phyloP scores from a whole-genome alignment of 1,140 invertebrate genomes.

The Caenorhabditis brenneri region DNA sequence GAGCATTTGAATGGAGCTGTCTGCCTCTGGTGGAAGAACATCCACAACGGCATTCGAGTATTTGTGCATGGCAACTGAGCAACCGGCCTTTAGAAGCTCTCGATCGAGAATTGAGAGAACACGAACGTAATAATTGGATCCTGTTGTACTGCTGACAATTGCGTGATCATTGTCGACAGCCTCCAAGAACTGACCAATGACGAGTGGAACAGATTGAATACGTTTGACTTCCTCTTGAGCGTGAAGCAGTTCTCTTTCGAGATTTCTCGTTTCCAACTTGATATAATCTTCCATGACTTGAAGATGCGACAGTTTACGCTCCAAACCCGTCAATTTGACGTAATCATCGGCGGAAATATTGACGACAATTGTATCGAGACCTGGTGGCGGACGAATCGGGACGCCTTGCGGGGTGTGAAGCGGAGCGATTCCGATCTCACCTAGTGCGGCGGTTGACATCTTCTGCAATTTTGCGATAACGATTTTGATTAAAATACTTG shows the following conservation, averaged over 20 bases:
- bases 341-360: too few species aligned
- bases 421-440: too few species aligned
- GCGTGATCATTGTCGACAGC: constrained; percentile 96
- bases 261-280: constrained; percentile 94
- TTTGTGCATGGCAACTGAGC: constrained; percentile 93
- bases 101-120: constrained; percentile 90
- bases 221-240: constrained; percentile 93
- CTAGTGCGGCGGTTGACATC: too few species aligned
- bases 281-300: constrained; percentile 97
- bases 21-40: constrained; percentile 93
- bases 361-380: too few species aligned
- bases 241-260: constrained; percentile 95
- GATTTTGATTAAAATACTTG: too few species aligned
- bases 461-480: too few species aligned
- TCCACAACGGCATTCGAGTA: constrained; percentile 94
- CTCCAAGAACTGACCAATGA: constrained; percentile 95
- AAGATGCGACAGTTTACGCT: constrained; percentile 89
- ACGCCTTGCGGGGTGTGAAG: too few species aligned
- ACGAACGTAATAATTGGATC: constrained; percentile 82
- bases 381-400: too few species aligned
- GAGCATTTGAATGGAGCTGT: constrained; percentile 93
- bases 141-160: constrained; percentile 83
- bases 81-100: constrained; percentile 91
- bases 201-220: constrained; percentile 92
- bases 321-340: constrained; percentile 79